Evolutionary conservation across 2,113 vertebrate species (phyloP).

Genomic region (Capricornis sumatraensis): DNA sequence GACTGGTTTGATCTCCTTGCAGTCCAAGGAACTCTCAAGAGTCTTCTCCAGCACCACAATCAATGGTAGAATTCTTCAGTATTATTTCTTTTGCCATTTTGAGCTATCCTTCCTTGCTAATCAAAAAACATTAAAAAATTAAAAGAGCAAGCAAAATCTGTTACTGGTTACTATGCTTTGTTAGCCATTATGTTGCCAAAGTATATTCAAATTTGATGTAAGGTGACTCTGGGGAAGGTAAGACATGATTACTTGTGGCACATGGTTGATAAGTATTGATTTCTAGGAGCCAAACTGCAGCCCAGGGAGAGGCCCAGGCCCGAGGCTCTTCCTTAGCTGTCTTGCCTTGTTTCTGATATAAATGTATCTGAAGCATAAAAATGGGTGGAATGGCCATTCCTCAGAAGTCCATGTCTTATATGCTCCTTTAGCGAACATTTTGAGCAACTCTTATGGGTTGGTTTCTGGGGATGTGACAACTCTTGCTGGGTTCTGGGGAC

Average conservation of each 20-base stretch:
- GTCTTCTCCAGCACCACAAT: neutral
- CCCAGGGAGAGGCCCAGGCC: neutral
- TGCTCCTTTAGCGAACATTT: neutral
- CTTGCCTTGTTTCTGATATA: neutral
- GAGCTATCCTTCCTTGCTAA: neutral
- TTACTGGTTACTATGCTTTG: neutral
- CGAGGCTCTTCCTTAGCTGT: neutral
- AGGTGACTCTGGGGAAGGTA: neutral
- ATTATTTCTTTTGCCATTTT: neutral
- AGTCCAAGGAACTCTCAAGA: neutral
- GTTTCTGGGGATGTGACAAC: neutral
- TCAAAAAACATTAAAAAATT: neutral
- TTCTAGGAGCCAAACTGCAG: neutral
- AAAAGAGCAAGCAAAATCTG: neutral
- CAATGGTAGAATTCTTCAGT: neutral
- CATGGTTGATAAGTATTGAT: neutral
- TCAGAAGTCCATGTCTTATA: neutral
- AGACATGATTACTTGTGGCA: neutral
- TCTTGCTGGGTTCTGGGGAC: neutral
- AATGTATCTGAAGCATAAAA: neutral
- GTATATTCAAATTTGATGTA: neutral
- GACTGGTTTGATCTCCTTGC: neutral
- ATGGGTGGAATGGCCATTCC: neutral
- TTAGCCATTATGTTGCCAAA: neutral
- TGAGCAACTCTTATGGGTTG: neutral